Conservation (phyloP, 1,140 invertebrate genomes). For the Drosophila subobscura region DNA sequence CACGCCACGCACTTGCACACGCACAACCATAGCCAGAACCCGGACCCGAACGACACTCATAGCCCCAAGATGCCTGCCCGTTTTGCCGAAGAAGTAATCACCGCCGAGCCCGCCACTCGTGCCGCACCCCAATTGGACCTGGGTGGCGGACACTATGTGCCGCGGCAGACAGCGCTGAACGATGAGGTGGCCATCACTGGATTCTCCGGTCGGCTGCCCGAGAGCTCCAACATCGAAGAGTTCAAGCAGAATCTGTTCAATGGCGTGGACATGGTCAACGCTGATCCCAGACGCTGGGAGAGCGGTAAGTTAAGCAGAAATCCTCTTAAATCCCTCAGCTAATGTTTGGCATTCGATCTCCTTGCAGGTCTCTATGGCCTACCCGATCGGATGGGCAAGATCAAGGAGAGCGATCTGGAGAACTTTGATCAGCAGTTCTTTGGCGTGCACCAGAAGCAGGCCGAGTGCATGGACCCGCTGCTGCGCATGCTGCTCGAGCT, state of each 20-base stretch:
- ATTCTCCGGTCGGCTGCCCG: conserved; percentile 94
- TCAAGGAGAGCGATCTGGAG: conserved; percentile 94
- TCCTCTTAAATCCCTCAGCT: background rate
- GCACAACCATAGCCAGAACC: conserved; percentile 31
- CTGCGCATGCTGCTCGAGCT: conserved; percentile 94
- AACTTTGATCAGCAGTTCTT: conserved; percentile 97
- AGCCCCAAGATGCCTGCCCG: conserved; percentile 79
- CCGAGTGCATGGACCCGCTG: conserved; percentile 97
- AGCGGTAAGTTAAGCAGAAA: conserved; percentile 76
- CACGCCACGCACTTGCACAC: conserved; percentile 17
- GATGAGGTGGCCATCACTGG: conserved; percentile 95
- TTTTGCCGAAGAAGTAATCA: conserved; percentile 80
- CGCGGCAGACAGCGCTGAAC: conserved; percentile 62
- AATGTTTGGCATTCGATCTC: background rate
- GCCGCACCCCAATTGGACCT: conserved; percentile 77
- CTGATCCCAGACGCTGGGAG: conserved; percentile 92
- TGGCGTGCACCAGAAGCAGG: conserved; percentile 96
- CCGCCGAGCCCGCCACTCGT: conserved; percentile 63
- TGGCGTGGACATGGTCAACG: conserved; percentile 94
- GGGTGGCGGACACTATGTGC: conserved; percentile 67
- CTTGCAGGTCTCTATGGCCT: conserved; percentile 88
- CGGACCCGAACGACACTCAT: conserved; percentile 5
- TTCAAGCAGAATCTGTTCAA: conserved; percentile 94
- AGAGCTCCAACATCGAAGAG: conserved; percentile 94
- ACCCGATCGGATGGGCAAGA: conserved; percentile 93